Evolutionary conservation across 2,888 invertebrate species (phyloP), one percentile per base, ranked within the genome.

Genomic region (Lissocephala sabroskyi): DNA sequence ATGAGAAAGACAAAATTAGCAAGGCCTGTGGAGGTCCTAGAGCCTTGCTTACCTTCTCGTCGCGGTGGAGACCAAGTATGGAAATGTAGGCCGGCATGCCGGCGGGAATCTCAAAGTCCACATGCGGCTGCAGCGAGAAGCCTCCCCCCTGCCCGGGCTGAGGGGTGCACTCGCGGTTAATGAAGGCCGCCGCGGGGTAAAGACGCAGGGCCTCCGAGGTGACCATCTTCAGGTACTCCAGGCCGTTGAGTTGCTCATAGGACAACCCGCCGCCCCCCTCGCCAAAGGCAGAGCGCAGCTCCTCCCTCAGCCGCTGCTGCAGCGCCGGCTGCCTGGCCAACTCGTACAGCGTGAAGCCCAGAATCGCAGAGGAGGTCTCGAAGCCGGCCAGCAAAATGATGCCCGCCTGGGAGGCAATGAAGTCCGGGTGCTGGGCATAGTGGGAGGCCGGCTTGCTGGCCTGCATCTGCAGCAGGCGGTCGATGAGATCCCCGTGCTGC

Each of bases 211-310:
- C 73, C 62, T 84, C 84, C 47, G 64, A 52, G 2, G 82, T 70
- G 9, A 85, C 85, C 82, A 81, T 83, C 50, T 86, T 81, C 2
- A 87, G 66, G 60, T 85, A 86, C 0, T 65, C 63, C 79, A 86
- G 76, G 2, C 80, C 60, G 6, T 61, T 58, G 2, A 86, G 47
- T 1, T 70, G 55, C 10, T 86, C 83, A 55, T 86, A 86, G 2
- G 75, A 78, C 0, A 86, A 58, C 28, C 10, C 17, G 6, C 39
- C 3, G 0, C 26, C n/a, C 1, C 2, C 19, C 0, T 17, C 45
- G n/a, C n/a, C n/a, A 41, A 82, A 62, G 1, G 75, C 74, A 0
- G 62, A 42, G 2, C 67, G 61, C 3, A 87, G 79, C 62, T 87
- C 87, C 10, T 62, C 30, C 13, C 82, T 66, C 6, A 86, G 57